phyloP scores from a whole-genome alignment of 1,140 invertebrate species.

The Anastrepha obliqua region DNA sequence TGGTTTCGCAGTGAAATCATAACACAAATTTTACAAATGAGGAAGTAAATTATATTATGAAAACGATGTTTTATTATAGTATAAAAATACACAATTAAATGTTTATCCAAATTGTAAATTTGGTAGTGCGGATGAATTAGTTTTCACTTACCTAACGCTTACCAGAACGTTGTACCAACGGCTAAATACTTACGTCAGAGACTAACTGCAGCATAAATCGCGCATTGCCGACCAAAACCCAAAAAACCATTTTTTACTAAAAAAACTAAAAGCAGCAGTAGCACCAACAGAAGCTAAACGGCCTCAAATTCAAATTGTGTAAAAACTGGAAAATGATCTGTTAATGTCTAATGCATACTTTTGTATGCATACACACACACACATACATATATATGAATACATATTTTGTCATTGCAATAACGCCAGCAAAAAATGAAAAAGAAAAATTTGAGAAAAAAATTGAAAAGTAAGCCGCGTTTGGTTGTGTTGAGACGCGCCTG shows the following conservation, averaged over 20 bases:
- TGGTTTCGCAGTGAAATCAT: too few species aligned
- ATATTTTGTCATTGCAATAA: slow-evolving; percentile 1
- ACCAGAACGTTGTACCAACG: too few species aligned
- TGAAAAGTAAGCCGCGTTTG: neutral
- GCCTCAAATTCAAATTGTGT: neutral
- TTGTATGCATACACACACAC: neutral
- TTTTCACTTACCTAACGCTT: too few species aligned
- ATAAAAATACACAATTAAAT: too few species aligned
- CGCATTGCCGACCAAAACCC: neutral
- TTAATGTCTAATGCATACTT: neutral
- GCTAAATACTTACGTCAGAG: too few species aligned
- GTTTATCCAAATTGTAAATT: too few species aligned
- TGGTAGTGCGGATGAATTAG: too few species aligned
- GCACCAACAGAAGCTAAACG: neutral
- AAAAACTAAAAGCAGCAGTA: neutral
- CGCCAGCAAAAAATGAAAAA: neutral
- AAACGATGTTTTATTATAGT: too few species aligned
- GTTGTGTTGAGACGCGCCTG: neutral
- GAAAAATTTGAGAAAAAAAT: neutral
- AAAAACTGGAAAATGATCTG: slow-evolving; percentile 10
- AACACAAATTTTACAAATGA: too few species aligned
- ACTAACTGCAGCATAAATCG: neutral
- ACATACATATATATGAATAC: neutral
- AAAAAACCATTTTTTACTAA: slow-evolving; percentile 31
- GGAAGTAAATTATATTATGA: too few species aligned